Conservation (phyloP, 1,140 invertebrate species). For the Cotesia glomerata region DNA sequence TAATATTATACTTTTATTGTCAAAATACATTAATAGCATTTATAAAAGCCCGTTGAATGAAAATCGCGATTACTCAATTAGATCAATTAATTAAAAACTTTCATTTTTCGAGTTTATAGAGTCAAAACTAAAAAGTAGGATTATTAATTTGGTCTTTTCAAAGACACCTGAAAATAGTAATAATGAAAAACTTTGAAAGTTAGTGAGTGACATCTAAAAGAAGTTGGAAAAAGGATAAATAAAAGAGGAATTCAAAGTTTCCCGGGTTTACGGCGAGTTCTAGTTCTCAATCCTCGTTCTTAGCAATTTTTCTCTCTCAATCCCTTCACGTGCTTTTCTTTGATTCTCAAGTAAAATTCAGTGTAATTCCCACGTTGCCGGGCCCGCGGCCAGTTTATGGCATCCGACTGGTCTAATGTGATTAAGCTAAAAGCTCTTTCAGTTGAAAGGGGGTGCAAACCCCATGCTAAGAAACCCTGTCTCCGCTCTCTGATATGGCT, state of each 20-base stretch:
- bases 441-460: slow-evolving; percentile 28
- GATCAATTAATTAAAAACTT: too few species aligned
- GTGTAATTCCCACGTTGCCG: slow-evolving; percentile 37
- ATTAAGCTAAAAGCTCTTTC: slow-evolving; percentile 42
- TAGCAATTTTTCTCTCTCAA: slow-evolving; percentile 5
- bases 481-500: background rate
- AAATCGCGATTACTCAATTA: too few species aligned
- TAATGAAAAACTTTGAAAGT: background rate
- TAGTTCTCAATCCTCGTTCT: background rate
- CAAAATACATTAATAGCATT: too few species aligned
- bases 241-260: background rate
- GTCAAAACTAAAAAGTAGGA: too few species aligned
- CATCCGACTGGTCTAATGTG: slow-evolving; percentile 35
- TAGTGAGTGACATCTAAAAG: slow-evolving; percentile 1
- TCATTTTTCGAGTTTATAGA: too few species aligned
- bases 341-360: slow-evolving; percentile 38
- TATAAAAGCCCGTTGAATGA: too few species aligned
- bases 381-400: slow-evolving; percentile 12
- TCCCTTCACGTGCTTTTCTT: slow-evolving; percentile 1
- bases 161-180: background rate
- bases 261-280: background rate
- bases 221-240: background rate
- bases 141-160: too few species aligned
- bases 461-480: too few species aligned
- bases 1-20: too few species aligned